A percentile compares a stretch with the other conserved stretches of the same genome.
Conservation (phyloP, 2,888 invertebrate genomes). For the Eubasilissa splendida region DNA sequence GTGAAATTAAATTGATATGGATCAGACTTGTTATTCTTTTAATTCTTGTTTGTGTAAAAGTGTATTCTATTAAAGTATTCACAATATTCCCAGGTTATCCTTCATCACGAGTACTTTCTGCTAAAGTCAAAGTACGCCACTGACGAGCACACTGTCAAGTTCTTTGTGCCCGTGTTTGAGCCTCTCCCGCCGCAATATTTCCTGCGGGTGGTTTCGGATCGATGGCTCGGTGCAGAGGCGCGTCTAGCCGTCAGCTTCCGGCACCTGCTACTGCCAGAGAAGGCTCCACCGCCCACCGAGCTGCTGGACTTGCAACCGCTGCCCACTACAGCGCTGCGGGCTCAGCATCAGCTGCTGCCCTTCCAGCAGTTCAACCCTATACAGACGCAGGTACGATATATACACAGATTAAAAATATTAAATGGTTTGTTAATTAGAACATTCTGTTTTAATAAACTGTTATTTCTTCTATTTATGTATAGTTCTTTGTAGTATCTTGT, state of each 20-base stretch:
- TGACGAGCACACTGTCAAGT: slow-evolving; percentile 97
- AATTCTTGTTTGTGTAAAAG: too few relatives aligned
- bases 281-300: slow-evolving; percentile 98
- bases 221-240: slow-evolving; percentile 96
- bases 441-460: too few relatives aligned
- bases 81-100: slow-evolving; percentile 72
- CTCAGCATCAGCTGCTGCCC: slow-evolving; percentile 87
- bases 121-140: slow-evolving; percentile 94
- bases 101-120: slow-evolving; percentile 96
- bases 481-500: too few relatives aligned
- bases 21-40: too few relatives aligned
- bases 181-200: slow-evolving; percentile 99
- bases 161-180: slow-evolving; percentile 98
- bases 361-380: slow-evolving; percentile 98
- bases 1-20: too few relatives aligned
- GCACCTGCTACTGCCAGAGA: slow-evolving; percentile 97
- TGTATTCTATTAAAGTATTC: too few relatives aligned
- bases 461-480: too few relatives aligned
- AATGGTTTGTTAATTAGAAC: too few relatives aligned
- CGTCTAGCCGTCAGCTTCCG: slow-evolving; percentile 97
- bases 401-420: too few relatives aligned
- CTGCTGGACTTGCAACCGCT: slow-evolving; percentile 96
- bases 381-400: slow-evolving; percentile 84
- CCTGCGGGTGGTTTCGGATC: slow-evolving; percentile 89
- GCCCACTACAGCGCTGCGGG: slow-evolving; percentile 93